Percentiles rank a stretch among this genome's conserved stretches.
Evolutionary conservation across 2,888 invertebrate genomes (phyloP).

Genomic region (Dicycla oo): DNA sequence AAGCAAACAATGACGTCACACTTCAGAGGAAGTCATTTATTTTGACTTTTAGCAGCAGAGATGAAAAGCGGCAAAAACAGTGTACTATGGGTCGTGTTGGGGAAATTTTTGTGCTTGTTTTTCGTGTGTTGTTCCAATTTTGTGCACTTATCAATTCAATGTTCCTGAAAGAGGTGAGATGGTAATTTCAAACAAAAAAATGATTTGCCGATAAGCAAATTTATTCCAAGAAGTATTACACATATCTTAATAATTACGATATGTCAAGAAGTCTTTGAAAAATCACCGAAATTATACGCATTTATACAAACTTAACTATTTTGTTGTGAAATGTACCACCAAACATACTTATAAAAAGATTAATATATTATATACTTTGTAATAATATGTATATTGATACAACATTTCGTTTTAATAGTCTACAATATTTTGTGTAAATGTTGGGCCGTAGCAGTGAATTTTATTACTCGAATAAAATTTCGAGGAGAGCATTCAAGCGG

Average conservation of each 20-base stretch:
- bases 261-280: constrained; percentile 88
- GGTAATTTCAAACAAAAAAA: constrained; percentile 47
- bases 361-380: constrained; percentile 16
- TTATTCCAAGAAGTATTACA: constrained; percentile 87
- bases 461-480: constrained; percentile 27
- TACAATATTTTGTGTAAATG: constrained; percentile 32
- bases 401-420: constrained; percentile 36
- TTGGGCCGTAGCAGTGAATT: not conserved
- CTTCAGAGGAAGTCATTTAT: constrained; percentile 31
- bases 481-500: constrained; percentile 8
- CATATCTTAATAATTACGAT: constrained; percentile 86
- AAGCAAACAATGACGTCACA: constrained; percentile 42
- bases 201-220: constrained; percentile 86
- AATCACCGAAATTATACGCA: constrained; percentile 76
- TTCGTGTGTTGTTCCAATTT: not conserved
- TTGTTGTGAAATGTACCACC: constrained; percentile 11
- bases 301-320: constrained; percentile 54
- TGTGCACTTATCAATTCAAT: not conserved
- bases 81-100: too few relatives aligned
- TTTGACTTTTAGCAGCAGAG: constrained; percentile 10
- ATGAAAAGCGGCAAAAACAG: constrained; percentile 14
- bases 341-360: constrained; percentile 11
- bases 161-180: not conserved
- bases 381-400: constrained; percentile 9
- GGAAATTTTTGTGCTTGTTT: not conserved